These are phyloP conservation scores for Poecilia latipinna DNA, from an alignment of 2,113 vertebrate genomes.

Conservation along the genomic window DNA sequence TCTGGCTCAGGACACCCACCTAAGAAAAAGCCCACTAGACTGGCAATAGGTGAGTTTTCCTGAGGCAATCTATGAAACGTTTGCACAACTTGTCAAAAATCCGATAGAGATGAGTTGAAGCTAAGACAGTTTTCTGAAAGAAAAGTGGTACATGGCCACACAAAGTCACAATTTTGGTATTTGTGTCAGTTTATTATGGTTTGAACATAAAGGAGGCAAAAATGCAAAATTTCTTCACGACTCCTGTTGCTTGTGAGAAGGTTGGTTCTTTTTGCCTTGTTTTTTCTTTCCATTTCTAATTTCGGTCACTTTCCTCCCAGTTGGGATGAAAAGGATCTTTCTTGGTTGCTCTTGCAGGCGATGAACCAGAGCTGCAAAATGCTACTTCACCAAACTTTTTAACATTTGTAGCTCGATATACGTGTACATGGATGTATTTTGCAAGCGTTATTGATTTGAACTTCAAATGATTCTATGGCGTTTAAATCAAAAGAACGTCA, in stretches of 20 bases:
- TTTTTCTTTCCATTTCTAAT: neutral
- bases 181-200: neutral
- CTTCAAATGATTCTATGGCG: too few relatives aligned
- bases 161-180: neutral
- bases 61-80: neutral
- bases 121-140: neutral
- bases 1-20: slow-evolving; percentile 93
- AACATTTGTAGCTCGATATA: too few relatives aligned
- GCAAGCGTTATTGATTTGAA: neutral
- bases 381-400: too few relatives aligned
- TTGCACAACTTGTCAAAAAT: neutral
- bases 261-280: too few relatives aligned
- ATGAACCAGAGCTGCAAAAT: neutral
- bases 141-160: neutral
- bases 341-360: neutral
- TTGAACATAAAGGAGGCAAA: too few relatives aligned
- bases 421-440: neutral
- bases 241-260: too few relatives aligned
- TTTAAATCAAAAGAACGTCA: too few relatives aligned
- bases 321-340: neutral
- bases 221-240: too few relatives aligned
- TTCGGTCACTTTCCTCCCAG: neutral
- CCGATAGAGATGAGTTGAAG: neutral
- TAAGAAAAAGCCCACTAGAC: slow-evolving; percentile 95
- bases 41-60: slow-evolving; percentile 90